phyloP scores from a whole-genome alignment of 2,888 invertebrate species.

The Sepioteuthis lessoniana region DNA sequence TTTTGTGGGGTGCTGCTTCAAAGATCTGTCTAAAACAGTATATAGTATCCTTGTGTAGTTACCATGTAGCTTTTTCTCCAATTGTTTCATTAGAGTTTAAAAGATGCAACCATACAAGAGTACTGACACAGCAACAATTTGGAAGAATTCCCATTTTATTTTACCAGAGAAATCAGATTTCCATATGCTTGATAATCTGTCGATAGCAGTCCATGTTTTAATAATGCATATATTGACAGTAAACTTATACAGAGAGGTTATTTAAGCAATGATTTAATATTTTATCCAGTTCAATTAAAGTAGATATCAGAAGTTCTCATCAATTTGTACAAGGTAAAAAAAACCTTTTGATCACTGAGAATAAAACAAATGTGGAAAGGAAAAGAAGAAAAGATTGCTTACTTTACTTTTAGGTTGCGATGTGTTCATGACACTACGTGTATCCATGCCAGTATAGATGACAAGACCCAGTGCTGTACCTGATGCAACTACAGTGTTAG shows the following conservation, averaged over 20 bases:
- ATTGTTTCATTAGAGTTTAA: no score
- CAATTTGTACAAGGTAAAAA: not conserved
- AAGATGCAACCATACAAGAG: no score
- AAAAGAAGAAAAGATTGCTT: not conserved
- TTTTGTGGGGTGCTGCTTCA: no score
- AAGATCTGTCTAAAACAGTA: no score
- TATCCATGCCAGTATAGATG: slow-evolving; percentile 96
- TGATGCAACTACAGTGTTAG: slow-evolving; percentile 97
- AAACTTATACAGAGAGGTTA: not conserved
- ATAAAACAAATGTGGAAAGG: not conserved
- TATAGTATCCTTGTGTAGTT: no score
- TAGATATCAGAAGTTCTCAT: not conserved
- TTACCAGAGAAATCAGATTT: no score
- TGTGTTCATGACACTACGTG: slow-evolving; percentile 98
- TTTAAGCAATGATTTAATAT: not conserved
- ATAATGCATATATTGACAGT: no score
- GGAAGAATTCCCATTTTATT: no score
- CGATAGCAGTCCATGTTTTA: no score
- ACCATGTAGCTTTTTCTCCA: no score
- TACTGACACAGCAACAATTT: no score
- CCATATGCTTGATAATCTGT: no score
- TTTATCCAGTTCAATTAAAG: not conserved
- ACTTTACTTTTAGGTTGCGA: slow-evolving; percentile 96
- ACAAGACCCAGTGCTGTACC: slow-evolving; percentile 95
- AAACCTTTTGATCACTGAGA: not conserved